phyloP scores from a whole-genome alignment of 2,797 vertebrate species.

The Eupleurogrammus muticus region DNA sequence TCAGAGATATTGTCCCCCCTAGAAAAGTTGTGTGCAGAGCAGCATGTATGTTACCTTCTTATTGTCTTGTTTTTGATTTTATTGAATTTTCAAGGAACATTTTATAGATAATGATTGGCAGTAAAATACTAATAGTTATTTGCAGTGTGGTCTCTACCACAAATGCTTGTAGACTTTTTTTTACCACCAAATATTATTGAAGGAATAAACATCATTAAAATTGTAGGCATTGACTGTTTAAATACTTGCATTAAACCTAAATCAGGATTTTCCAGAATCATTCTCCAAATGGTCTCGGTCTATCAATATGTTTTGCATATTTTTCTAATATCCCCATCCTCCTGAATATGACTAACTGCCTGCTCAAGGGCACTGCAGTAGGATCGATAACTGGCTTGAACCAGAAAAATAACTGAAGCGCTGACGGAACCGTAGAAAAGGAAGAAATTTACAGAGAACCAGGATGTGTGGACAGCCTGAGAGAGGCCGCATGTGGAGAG shows the following conservation, averaged over 20 bases:
- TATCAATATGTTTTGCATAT: neutral
- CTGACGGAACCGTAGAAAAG: slow-evolving; percentile 1
- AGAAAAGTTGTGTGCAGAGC: neutral
- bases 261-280: no score
- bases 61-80: no score
- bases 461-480: slow-evolving; percentile 11
- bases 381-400: neutral
- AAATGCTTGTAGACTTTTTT: no score
- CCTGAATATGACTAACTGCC: no score
- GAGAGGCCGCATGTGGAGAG: slow-evolving; percentile 36
- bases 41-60: no score
- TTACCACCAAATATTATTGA: neutral
- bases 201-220: neutral
- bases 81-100: no score
- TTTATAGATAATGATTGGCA: no score
- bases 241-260: neutral
- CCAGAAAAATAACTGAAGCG: neutral
- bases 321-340: no score
- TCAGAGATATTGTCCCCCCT: neutral
- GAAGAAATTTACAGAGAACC: slow-evolving; percentile 7
- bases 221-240: no score
- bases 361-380: neutral
- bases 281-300: neutral
- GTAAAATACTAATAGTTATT: no score
- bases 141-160: no score